Evolutionary conservation across 2,797 vertebrate species (phyloP).

Genomic region (Spondyliosoma cantharus): DNA sequence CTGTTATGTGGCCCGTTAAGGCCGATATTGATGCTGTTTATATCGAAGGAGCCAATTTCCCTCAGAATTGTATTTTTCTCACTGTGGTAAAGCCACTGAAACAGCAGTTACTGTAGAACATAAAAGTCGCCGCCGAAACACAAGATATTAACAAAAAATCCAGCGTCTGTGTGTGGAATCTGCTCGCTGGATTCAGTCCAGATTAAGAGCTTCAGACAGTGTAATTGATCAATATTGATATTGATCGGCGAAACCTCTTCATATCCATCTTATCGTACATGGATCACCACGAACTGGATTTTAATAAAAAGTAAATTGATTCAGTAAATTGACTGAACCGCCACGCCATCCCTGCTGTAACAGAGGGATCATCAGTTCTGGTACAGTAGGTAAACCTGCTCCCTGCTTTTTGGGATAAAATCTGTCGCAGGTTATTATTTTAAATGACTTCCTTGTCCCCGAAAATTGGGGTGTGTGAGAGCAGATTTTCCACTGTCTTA

Average conservation of each 20-base stretch:
- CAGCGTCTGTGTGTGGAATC: slow-evolving; percentile 11
- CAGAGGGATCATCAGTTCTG: slow-evolving; percentile 27
- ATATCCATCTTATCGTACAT: slow-evolving; percentile 55
- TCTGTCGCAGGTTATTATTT: slow-evolving; percentile 34
- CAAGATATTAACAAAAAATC: background rate
- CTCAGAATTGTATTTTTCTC: slow-evolving; percentile 30
- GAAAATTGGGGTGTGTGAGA: slow-evolving; percentile 30
- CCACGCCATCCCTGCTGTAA: background rate
- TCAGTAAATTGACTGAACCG: slow-evolving; percentile 45
- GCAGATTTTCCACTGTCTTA: slow-evolving; percentile 34
- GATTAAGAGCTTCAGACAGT: slow-evolving; percentile 37
- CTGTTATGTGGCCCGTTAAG: slow-evolving; percentile 33
- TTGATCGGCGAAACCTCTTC: slow-evolving; percentile 42
- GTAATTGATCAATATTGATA: slow-evolving; percentile 48
- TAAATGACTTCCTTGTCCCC: slow-evolving; percentile 28
- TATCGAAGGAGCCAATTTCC: slow-evolving; percentile 47
- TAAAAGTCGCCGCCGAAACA: slow-evolving; percentile 14
- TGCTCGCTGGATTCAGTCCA: slow-evolving; percentile 18
- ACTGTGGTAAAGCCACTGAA: slow-evolving; percentile 17
- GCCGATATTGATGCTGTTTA: slow-evolving; percentile 47
- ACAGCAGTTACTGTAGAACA: slow-evolving; percentile 13
- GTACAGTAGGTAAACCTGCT: slow-evolving; percentile 14
- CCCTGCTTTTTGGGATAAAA: slow-evolving; percentile 16
- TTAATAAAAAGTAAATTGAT: slow-evolving; percentile 58
- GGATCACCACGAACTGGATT: slow-evolving; percentile 38